Conservation (phyloP, 2,888 invertebrate genomes). For the Thysanoteuthis rhombus region DNA sequence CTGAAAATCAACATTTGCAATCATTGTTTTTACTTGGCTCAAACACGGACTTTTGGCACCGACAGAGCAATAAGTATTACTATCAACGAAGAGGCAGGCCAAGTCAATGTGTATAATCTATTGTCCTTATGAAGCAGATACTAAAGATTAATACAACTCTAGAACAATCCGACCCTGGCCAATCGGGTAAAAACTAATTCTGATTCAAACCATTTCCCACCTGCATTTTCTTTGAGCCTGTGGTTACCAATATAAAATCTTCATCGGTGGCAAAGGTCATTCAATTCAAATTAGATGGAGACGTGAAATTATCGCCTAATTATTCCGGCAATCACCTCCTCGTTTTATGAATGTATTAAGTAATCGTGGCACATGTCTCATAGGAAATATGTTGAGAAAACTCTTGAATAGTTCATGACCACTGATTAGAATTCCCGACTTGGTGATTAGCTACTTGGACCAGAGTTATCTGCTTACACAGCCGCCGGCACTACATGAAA, state of each 20-base stretch:
- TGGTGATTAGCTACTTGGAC: not conserved
- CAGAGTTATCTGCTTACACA: not conserved
- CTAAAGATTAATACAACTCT: too few relatives aligned
- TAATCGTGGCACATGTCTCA: not conserved
- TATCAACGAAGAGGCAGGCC: too few relatives aligned
- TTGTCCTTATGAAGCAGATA: too few relatives aligned
- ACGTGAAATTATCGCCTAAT: not conserved
- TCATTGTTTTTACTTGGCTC: too few relatives aligned
- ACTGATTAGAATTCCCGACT: not conserved
- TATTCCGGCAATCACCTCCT: too few relatives aligned
- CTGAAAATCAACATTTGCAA: too few relatives aligned
- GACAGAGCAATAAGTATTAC: too few relatives aligned
- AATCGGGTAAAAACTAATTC: too few relatives aligned
- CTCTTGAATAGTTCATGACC: not conserved
- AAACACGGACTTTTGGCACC: too few relatives aligned
- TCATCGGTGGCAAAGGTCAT: not conserved
- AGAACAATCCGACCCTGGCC: too few relatives aligned
- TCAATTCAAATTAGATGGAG: not conserved
- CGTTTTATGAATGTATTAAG: not conserved
- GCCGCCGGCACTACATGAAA: not conserved
- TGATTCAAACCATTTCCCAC: too few relatives aligned
- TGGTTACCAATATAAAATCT: not conserved
- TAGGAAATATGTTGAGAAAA: not conserved
- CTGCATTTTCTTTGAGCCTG: not conserved
- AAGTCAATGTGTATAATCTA: too few relatives aligned